phyloP scores from a whole-genome alignment of 2,888 invertebrate genomes.

The Calameuta pallipes region DNA sequence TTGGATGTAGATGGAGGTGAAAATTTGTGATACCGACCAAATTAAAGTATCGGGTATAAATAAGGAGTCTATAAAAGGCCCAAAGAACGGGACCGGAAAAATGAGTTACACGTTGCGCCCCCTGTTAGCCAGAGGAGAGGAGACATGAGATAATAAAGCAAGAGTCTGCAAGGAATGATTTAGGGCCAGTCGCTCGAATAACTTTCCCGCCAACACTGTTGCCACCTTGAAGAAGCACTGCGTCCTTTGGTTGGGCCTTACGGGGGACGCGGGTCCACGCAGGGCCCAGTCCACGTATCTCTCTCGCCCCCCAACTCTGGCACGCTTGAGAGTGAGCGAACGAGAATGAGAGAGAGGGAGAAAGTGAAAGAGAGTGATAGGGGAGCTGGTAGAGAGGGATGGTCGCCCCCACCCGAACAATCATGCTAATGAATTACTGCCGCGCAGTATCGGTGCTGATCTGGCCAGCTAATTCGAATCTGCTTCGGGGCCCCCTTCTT shows the following conservation, averaged over 20 bases:
- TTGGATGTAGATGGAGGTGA: slow-evolving; percentile 23
- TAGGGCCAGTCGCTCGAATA: slow-evolving; percentile 57
- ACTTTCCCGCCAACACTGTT: slow-evolving; percentile 61
- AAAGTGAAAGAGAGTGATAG: background rate
- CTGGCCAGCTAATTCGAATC: slow-evolving; percentile 42
- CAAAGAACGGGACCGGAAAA: slow-evolving; percentile 19
- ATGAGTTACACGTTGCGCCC: slow-evolving; percentile 2
- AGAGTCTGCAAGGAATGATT: slow-evolving; percentile 59
- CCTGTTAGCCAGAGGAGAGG: slow-evolving; percentile 27
- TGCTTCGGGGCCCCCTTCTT: slow-evolving; percentile 37
- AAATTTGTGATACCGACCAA: background rate
- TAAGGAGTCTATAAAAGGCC: background rate
- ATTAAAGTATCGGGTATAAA: background rate
- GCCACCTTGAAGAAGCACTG: slow-evolving; percentile 51
- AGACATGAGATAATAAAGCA: slow-evolving; percentile 52
- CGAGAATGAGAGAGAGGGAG: background rate
- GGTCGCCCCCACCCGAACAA: slow-evolving; percentile 32
- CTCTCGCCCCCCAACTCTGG: background rate
- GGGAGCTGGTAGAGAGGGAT: background rate
- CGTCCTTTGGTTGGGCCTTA: slow-evolving; percentile 19
- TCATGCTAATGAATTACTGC: slow-evolving; percentile 55
- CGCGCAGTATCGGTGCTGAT: slow-evolving; percentile 43
- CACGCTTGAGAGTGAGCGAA: background rate
- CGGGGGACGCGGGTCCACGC: background rate
- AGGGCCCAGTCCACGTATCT: background rate